Percentiles rank a stretch among this genome's conserved stretches.
phyloP scores from a whole-genome alignment of 2,888 invertebrate genomes.

The Schizaphis graminum region DNA sequence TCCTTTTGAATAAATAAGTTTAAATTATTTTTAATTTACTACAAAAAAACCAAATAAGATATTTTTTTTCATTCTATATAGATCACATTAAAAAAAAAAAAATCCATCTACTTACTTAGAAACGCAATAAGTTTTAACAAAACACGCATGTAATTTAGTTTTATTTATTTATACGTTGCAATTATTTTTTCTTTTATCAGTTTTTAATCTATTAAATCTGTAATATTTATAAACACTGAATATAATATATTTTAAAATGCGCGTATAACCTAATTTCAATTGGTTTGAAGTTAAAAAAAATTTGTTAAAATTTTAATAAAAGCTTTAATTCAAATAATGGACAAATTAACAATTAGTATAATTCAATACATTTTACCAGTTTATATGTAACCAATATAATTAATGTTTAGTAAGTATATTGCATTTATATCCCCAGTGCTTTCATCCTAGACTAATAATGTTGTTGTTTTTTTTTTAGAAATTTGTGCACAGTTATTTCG shows the following conservation, averaged over 20 bases:
- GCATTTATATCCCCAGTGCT: neutral
- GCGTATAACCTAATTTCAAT: neutral
- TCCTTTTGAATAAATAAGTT: neutral
- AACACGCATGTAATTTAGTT: neutral
- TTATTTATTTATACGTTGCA: neutral
- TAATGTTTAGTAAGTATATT: neutral
- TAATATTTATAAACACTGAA: neutral
- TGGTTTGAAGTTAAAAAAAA: neutral
- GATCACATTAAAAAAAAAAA: neutral
- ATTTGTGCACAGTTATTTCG: neutral
- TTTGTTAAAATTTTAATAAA: neutral
- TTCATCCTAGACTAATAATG: neutral
- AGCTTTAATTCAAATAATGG: neutral
- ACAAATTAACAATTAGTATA: neutral
- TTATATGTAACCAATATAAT: neutral
- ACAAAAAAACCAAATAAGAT: neutral
- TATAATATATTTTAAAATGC: neutral
- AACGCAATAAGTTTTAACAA: neutral
- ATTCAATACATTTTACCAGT: neutral
- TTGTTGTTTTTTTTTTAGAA: neutral
- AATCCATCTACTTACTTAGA: neutral
- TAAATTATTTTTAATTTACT: neutral
- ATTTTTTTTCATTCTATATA: neutral
- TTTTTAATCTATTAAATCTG: neutral
- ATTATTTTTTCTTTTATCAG: neutral